phyloP scores from a whole-genome alignment of 2,113 vertebrate species.

The Anhinga rufa region DNA sequence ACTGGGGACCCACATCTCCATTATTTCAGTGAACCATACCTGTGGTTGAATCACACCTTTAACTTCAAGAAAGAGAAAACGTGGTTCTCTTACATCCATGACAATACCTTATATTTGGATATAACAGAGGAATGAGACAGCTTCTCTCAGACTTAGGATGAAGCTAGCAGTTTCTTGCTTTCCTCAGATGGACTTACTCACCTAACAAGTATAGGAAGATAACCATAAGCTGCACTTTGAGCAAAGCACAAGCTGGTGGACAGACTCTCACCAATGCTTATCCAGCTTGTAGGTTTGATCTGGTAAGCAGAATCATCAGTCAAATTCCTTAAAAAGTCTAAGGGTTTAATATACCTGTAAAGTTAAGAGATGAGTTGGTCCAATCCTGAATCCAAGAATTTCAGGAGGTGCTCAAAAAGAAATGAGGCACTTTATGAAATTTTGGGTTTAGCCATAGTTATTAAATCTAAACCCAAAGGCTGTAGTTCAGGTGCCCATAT shows the following conservation, averaged over 20 bases:
- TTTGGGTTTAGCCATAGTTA: not conserved
- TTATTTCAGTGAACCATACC: accelerated
- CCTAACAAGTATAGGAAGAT: not conserved
- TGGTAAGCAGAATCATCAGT: not conserved
- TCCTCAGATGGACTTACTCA: not conserved
- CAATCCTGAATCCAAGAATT: not conserved
- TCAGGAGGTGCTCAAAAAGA: not conserved
- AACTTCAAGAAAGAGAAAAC: not conserved
- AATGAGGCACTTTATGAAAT: not conserved
- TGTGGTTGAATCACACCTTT: not conserved
- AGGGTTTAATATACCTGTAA: not conserved
- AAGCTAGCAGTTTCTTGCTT: not conserved
- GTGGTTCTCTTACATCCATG: not conserved
- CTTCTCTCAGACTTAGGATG: not conserved
- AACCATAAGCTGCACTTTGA: not conserved
- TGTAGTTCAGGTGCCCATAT: not conserved
- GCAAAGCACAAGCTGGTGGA: not conserved
- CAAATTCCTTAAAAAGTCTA: not conserved
- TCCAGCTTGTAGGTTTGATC: not conserved
- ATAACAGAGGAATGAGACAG: not conserved
- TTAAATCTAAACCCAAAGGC: not conserved
- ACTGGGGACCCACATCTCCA: not conserved
- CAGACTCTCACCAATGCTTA: not conserved
- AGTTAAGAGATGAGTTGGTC: not conserved
- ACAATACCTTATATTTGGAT: not conserved